phyloP scores from a whole-genome alignment of 2,888 invertebrate species.

The Nephrotoma guestfalica region DNA sequence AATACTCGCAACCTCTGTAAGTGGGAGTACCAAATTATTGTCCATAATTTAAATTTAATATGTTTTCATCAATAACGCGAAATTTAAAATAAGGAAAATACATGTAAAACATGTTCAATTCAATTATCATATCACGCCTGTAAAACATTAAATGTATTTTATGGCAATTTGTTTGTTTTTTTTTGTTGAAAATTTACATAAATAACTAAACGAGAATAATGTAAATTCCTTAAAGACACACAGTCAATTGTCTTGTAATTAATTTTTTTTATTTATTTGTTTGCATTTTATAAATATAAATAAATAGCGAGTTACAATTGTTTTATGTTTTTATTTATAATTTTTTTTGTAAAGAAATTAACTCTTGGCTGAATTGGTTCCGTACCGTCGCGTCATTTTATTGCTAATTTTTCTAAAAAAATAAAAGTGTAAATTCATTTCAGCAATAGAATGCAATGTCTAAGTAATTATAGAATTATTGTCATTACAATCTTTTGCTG shows the following conservation, averaged over 20 bases:
- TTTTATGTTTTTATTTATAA: not conserved
- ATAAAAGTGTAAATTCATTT: not conserved
- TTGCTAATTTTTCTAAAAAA: not conserved
- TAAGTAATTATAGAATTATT: not conserved
- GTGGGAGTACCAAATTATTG: too few species aligned
- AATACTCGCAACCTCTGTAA: too few species aligned
- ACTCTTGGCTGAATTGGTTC: not conserved
- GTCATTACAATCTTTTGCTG: not conserved
- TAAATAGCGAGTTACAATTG: not conserved
- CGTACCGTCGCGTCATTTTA: not conserved
- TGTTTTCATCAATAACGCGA: too few species aligned
- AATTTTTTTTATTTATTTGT: not conserved
- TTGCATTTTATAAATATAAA: not conserved
- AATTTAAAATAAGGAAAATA: not conserved
- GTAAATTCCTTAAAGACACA: not conserved
- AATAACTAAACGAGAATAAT: not conserved
- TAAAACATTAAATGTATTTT: not conserved
- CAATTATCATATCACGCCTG: not conserved
- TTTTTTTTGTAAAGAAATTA: not conserved
- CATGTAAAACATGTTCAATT: not conserved
- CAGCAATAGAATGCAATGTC: not conserved
- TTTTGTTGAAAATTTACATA: not conserved
- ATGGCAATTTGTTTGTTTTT: not conserved
- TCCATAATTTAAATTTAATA: too few species aligned
- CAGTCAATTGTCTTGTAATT: not conserved